Evolutionary conservation across 2,888 invertebrate species (phyloP).

Genomic region (Tinea semifulvella): DNA sequence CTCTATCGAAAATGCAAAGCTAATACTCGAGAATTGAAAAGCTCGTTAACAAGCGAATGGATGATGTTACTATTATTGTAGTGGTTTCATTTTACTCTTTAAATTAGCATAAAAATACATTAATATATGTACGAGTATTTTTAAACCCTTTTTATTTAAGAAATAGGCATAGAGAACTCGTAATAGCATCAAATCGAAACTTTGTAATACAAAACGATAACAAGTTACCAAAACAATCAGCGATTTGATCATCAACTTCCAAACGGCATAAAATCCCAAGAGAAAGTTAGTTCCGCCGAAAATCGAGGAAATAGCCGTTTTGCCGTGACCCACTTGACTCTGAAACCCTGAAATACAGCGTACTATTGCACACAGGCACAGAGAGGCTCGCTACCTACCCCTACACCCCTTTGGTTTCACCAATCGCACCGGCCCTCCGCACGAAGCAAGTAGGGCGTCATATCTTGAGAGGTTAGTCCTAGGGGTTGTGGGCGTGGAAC

Average conservation of each 20-base stretch:
- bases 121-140: not conserved
- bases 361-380: constrained; percentile 43
- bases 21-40: constrained; percentile 62
- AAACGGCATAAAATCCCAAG: constrained; percentile 24
- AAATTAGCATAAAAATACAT: not conserved
- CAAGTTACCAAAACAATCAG: constrained; percentile 10
- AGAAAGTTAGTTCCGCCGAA: constrained; percentile 21
- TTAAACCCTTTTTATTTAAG: too few relatives aligned
- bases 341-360: constrained; percentile 22
- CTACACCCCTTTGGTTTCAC: constrained; percentile 61
- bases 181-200: constrained; percentile 6
- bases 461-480: constrained; percentile 64
- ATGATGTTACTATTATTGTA: not conserved
- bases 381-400: constrained; percentile 29
- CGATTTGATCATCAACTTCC: not conserved
- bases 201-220: constrained; percentile 8
- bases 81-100: not conserved
- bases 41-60: constrained; percentile 61
- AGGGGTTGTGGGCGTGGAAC: constrained; percentile 67
- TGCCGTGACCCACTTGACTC: constrained; percentile 12
- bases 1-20: constrained; percentile 42
- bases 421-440: constrained; percentile 40
- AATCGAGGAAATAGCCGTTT: constrained; percentile 19
- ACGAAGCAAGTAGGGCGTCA: constrained; percentile 54
- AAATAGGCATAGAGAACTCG: not conserved